Evolutionary conservation across 2,888 invertebrate species (phyloP).

Genomic region (Perizoma flavofasciatum): DNA sequence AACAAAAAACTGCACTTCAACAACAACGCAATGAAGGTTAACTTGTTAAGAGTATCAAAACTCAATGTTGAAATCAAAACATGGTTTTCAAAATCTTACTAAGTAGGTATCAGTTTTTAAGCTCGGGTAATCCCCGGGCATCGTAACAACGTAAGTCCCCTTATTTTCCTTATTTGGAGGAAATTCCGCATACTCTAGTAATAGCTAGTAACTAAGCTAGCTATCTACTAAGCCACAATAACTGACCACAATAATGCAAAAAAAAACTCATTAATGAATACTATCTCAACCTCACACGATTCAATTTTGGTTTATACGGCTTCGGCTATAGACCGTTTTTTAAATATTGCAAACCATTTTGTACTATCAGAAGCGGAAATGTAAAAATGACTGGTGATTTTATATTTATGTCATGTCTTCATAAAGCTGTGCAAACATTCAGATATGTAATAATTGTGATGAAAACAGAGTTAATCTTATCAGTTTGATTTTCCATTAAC

Average conservation of each 20-base stretch:
- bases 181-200: no score
- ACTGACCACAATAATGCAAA: no score
- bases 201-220: no score
- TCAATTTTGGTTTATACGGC: background rate
- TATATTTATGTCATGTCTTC: slow-evolving; percentile 23
- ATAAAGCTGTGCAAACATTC: slow-evolving; percentile 11
- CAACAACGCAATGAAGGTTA: background rate
- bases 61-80: slow-evolving; percentile 1
- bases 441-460: no score
- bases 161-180: no score
- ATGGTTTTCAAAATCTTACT: no score
- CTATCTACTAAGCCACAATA: no score
- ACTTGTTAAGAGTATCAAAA: background rate
- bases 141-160: background rate
- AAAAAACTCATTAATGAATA: background rate
- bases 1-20: background rate
- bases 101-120: background rate
- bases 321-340: background rate
- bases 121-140: background rate
- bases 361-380: slow-evolving; percentile 36
- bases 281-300: background rate
- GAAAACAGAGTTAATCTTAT: slow-evolving; percentile 52
- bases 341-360: slow-evolving; percentile 9
- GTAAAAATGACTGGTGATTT: slow-evolving; percentile 47
- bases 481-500: slow-evolving; percentile 39